A percentile compares a stretch with the other conserved stretches of the same genome.
These are phyloP conservation scores for Epinephelus moara DNA, from an alignment of 2,113 vertebrate species.

Conservation along the genomic window DNA sequence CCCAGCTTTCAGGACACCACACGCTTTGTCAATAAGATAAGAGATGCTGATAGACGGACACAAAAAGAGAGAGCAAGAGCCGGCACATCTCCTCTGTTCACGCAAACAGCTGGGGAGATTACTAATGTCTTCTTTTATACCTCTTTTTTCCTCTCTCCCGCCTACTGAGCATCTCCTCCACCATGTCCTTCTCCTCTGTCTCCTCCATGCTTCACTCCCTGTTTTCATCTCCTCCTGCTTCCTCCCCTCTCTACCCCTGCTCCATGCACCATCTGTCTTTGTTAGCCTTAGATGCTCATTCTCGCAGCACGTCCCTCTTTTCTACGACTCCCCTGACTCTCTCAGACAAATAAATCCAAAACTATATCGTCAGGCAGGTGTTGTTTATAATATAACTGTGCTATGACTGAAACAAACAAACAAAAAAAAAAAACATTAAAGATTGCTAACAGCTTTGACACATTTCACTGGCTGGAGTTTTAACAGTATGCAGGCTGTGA, in stretches of 20 bases:
- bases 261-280: slow-evolving; percentile 66
- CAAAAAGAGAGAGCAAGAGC: slow-evolving; percentile 38
- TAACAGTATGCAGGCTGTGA: neutral
- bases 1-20: slow-evolving; percentile 54
- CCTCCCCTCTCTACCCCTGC: slow-evolving; percentile 34
- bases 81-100: slow-evolving; percentile 48
- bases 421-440: slow-evolving; percentile 32
- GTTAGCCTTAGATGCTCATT: slow-evolving; percentile 53
- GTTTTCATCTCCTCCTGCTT: slow-evolving; percentile 36
- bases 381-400: slow-evolving; percentile 55
- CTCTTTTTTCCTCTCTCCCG: slow-evolving; percentile 35
- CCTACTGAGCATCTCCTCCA: slow-evolving; percentile 38
- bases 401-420: slow-evolving; percentile 17
- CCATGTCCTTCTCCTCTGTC: slow-evolving; percentile 28
- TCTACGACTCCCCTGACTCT: slow-evolving; percentile 37
- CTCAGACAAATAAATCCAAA: slow-evolving; percentile 55
- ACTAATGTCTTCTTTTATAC: slow-evolving; percentile 62
- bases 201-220: slow-evolving; percentile 8
- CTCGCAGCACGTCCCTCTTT: slow-evolving; percentile 22
- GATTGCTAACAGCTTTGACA: slow-evolving; percentile 32
- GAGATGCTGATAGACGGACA: slow-evolving; percentile 71
- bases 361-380: slow-evolving; percentile 61
- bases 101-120: slow-evolving; percentile 71
- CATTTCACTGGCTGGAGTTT: slow-evolving; percentile 22
- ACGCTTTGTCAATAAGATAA: slow-evolving; percentile 75